These are phyloP conservation scores for Seira musarum DNA, from an alignment of 2,888 invertebrate genomes.

Conservation along the genomic window DNA sequence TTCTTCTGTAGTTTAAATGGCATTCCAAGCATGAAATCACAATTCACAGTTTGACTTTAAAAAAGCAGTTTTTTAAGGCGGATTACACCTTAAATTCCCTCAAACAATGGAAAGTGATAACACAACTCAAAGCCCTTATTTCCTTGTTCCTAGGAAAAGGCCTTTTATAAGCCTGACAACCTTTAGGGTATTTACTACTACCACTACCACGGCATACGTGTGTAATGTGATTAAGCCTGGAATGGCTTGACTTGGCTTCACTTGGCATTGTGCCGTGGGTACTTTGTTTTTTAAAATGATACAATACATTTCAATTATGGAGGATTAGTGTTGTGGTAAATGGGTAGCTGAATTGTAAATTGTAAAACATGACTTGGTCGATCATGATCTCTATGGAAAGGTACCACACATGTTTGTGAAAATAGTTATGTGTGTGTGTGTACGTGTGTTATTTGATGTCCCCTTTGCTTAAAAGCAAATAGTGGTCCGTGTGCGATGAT, in stretches of 20 bases:
- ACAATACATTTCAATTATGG: background rate
- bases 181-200: background rate
- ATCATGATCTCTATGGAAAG: background rate
- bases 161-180: background rate
- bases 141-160: background rate
- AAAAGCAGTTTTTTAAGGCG: background rate
- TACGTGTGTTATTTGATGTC: too few species aligned
- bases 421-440: background rate
- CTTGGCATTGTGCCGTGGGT: background rate
- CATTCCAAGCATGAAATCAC: background rate
- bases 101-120: background rate
- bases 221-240: background rate
- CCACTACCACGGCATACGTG: too few species aligned
- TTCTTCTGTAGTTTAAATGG: background rate
- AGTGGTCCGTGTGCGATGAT: constrained; percentile 48
- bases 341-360: background rate
- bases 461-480: background rate
- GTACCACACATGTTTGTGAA: background rate
- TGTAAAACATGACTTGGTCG: background rate
- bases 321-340: background rate
- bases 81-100: background rate
- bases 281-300: background rate
- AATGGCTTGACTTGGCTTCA: background rate
- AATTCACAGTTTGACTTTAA: background rate
- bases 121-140: background rate